Base-by-base conservation (phyloP, 2,113 vertebrate genomes). In the Tylochromis polylepis region DNA sequence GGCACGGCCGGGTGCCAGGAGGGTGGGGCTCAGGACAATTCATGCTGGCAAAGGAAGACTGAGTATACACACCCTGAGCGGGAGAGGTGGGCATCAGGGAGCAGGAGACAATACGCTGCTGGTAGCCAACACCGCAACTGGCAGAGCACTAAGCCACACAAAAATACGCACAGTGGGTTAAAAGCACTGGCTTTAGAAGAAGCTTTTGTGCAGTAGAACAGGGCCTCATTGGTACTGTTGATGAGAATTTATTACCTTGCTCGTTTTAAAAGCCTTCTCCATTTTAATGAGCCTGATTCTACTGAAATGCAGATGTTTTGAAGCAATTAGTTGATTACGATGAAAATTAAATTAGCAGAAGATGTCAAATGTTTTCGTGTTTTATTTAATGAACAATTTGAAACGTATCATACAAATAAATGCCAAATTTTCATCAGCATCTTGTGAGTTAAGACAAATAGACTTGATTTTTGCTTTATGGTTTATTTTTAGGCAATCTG, bases 21-120 rank as follows among this genome's bases (percentile, higher is more conserved):
- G 97, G 96, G 46, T 94, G 94, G 5, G 95, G 89, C 38, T 96
- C 85, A 0, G 96, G 96, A 89, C 98, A 99, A 8, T 94, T 92
- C 80, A 0, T 85, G 65, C 96, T 86, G 43, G n/a, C 51, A 7
- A 92, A 27, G 31, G 95, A 79, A 78, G 80, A 91, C 38, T 75
- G 90, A 72, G 89, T 49, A 5, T 55, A 94, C 7, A 36, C 0
- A 0, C 11, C 92, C 22, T 36, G 79, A n/a, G 94, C 94, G 59
- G 79, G 91, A 85, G 89, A 89, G 31, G 96, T 93, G 20, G 51
- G 91, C 59, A 92, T 62, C 84, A 84, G 87, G n/a, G 95, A 93
- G 90, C 98, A 99, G 88, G 95, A 97, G 0, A 97, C 93, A 53
- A 97, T 95, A 75, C 96, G 97, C 87, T 97, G 97, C 89, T 88